These are phyloP conservation scores for Mythimna impura DNA, from an alignment of 2,888 invertebrate species.

Conservation along the genomic window DNA sequence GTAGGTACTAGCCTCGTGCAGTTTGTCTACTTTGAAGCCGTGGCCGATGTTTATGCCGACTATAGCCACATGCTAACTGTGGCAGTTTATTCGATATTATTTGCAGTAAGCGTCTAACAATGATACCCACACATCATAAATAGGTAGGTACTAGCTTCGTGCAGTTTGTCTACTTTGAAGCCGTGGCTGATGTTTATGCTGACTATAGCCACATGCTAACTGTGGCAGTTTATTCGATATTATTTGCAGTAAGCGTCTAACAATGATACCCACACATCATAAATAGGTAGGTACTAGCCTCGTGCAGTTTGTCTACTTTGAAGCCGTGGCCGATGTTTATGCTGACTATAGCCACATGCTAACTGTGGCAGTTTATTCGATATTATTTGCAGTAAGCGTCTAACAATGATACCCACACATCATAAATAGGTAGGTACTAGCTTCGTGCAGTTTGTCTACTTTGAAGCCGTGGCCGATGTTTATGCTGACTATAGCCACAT, in stretches of 20 bases:
- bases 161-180: slow-evolving; percentile 84
- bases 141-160: slow-evolving; percentile 71
- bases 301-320: slow-evolving; percentile 84
- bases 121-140: slow-evolving; percentile 46
- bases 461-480: slow-evolving; percentile 89
- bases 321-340: slow-evolving; percentile 91
- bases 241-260: neutral
- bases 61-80: neutral
- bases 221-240: neutral
- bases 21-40: slow-evolving; percentile 84
- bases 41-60: slow-evolving; percentile 91
- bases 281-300: slow-evolving; percentile 66
- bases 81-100: neutral
- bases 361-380: neutral
- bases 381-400: neutral
- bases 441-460: slow-evolving; percentile 85
- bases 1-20: slow-evolving; percentile 78
- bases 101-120: neutral
- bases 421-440: slow-evolving; percentile 57
- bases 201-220: neutral
- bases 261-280: slow-evolving; percentile 38
- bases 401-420: slow-evolving; percentile 25
- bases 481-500: neutral
- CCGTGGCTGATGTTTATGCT: slow-evolving; percentile 91
- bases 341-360: neutral